phyloP scores from a whole-genome alignment of 2,888 invertebrate species.

The Aporophyla lueneburgensis region DNA sequence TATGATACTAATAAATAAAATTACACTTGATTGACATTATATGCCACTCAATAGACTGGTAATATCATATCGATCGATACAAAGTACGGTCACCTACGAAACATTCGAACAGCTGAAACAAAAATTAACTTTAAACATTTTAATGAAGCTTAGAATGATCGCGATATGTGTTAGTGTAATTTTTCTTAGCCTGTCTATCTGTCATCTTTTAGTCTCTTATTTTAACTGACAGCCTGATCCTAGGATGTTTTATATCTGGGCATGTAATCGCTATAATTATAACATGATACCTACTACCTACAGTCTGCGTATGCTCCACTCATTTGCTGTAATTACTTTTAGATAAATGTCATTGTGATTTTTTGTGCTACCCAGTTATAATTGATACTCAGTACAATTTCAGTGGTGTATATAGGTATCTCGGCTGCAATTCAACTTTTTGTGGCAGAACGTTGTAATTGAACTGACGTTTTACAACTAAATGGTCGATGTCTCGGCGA shows the following conservation, averaged over 20 bases:
- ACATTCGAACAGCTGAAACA: conserved; percentile 1
- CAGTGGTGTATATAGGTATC: conserved; percentile 31
- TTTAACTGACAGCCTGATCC: conserved; percentile 57
- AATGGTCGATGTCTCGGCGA: conserved; percentile 59
- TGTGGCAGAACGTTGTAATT: conserved; percentile 53
- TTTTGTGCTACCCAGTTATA: conserved; percentile 55
- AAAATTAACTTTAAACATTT: conserved; percentile 16
- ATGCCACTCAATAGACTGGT: conserved; percentile 37
- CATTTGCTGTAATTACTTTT: conserved; percentile 60
- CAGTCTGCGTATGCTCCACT: conserved; percentile 32
- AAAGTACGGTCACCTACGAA: conserved; percentile 6
- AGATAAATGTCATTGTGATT: conserved; percentile 63
- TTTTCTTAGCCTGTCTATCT: conserved; percentile 39
- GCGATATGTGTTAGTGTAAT: conserved; percentile 38
- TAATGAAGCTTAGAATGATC: conserved; percentile 16
- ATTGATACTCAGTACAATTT: conserved; percentile 58
- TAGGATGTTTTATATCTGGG: conserved; percentile 33
- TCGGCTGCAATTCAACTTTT: conserved; percentile 61
- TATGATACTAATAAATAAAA: conserved; percentile 56
- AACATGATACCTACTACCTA: conserved; percentile 22
- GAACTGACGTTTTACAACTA: conserved; percentile 53
- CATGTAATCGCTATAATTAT: conserved; percentile 54
- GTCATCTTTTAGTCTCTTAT: conserved; percentile 54
- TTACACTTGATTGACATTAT: conserved; percentile 63
- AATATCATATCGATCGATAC: conserved; percentile 28